Evolutionary conservation across 2,797 vertebrate species (phyloP), one percentile per base, ranked within the genome.

Genomic region (Capromys pilorides): DNA sequence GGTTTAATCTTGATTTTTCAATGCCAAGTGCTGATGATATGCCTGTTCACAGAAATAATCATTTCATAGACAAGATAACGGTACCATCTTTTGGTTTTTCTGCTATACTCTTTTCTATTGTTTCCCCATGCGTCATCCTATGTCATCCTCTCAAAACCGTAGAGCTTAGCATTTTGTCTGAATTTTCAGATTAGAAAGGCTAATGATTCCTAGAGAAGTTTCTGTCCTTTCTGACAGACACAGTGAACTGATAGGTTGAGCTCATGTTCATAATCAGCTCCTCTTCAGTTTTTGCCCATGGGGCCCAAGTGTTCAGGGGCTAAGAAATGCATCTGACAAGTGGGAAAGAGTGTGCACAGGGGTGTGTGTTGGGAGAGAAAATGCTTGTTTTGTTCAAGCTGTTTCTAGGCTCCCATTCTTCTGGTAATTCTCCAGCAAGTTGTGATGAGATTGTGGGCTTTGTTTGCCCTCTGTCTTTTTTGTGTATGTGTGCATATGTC

Each of bases 1-100:
- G 67, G 33, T 24, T 92, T 93, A 88, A 82, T 91, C 96, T 84
- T 87, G 41, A 69, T 91, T 86, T 96, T 96, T 95, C 31, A 77
- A 57, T 41, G 57, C 2, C 39, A n/a, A 77, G 51, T 69, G 41
- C 28, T 49, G 9, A 69, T 94, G 41, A 66, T 61, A 21, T 88
- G 21, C 11, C 13, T 82, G 0, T 36, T 81, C 81, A 39, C 33
- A 64, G 61, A 91, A 89, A 71, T 78, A 39, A 4, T 57, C 59
- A 45, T 81, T 84, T 96, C 91, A 28, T 59, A 73, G 36, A 14
- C 41, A 73, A 33, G 22, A 11, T 59, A 28, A 1, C 39, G 28
- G 51, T 28, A 36, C 16, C 54, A 14, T 36, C 28, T 61, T 79
- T 81, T 41, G 3, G 6, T 18, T 18, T 64, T 22, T 8, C 19